Evolutionary conservation across 2,888 invertebrate species (phyloP), one percentile per base, ranked within the genome.

Genomic region (Eilema depressum): DNA sequence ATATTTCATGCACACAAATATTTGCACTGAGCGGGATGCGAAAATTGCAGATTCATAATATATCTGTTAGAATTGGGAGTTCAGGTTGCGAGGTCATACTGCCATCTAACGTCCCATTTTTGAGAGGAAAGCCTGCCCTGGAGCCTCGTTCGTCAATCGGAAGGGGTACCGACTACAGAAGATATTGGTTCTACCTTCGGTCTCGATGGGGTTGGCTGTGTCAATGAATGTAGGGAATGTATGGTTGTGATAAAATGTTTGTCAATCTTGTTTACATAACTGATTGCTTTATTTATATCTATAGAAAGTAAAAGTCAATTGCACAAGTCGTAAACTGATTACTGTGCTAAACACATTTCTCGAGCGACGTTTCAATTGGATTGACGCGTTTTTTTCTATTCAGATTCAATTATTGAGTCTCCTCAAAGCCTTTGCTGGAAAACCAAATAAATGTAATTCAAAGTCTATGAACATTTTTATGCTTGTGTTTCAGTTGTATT

Each of bases 341-440:
- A 53, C 53, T 53, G 53, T 53, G 53, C 53, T 53, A 53, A 53
- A 53, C 53, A 53, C 53, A 53, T 53, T 53, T 53, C 7, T n/a
- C n/a, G n/a, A n/a, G n/a, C n/a, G n/a, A 53, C 53, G 53, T n/a
- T 53, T 53, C 53, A 53, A 53, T n/a, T n/a, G 53, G 10, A 53
- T 53, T 53, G 53, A 3, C 53, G 20, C 7, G n/a, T n/a, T 53
- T 53, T n/a, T 53, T n/a, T 53, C 53, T n/a, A 53, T 53, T 53
- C 47, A 20, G 20, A 47, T 20, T 47, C 47, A 53, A 53, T 53
- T 53, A 53, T 53, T 53, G 53, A 10, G 53, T 53, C n/a, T n/a
- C 53, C n/a, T n/a, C 53, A 53, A 53, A 20, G 47, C 20, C 20
- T 7, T 53, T 53, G n/a, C 20, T 20, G 47, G 20, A 47, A 47